A percentile compares a stretch with the other conserved stretches of the same genome.
Conservation (phyloP, 2,113 vertebrate species). For the Arizona elegans region DNA sequence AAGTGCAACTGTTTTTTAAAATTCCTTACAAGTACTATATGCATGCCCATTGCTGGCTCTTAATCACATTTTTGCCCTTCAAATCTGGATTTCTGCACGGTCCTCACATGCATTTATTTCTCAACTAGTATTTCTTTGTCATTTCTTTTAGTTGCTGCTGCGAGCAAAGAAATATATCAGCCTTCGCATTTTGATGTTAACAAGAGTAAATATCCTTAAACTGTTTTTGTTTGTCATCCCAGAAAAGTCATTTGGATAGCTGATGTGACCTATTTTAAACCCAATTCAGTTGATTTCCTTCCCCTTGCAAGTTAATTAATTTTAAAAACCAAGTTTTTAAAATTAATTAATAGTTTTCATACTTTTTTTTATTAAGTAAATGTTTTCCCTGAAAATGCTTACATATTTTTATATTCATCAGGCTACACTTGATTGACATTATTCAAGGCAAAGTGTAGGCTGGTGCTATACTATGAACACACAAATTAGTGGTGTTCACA, state of each 20-base stretch:
- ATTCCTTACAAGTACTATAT: neutral
- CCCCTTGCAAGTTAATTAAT: conserved; percentile 3
- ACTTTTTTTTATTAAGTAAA: neutral
- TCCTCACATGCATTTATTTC: conserved; percentile 21
- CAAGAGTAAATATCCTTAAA: neutral
- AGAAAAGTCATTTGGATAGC: conserved; percentile 6
- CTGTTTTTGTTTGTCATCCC: conserved; percentile 10
- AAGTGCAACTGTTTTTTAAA: neutral
- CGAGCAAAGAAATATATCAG: neutral
- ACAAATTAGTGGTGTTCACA: neutral
- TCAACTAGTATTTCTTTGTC: neutral
- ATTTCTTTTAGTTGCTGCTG: neutral
- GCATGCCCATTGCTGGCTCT: neutral
- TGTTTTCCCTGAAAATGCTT: neutral
- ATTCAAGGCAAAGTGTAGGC: conserved; percentile 9
- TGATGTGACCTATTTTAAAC: neutral
- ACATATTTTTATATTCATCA: conserved; percentile 7
- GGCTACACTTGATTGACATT: conserved; percentile 1
- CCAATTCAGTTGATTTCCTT: neutral
- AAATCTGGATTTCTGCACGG: neutral
- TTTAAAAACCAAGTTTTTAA: neutral
- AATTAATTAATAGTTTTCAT: neutral
- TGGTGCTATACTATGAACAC: conserved; percentile 5
- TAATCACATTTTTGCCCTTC: neutral
- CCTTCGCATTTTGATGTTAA: conserved; percentile 17